phyloP scores from a whole-genome alignment of 2,113 vertebrate species.

The Elephantulus edwardii region DNA sequence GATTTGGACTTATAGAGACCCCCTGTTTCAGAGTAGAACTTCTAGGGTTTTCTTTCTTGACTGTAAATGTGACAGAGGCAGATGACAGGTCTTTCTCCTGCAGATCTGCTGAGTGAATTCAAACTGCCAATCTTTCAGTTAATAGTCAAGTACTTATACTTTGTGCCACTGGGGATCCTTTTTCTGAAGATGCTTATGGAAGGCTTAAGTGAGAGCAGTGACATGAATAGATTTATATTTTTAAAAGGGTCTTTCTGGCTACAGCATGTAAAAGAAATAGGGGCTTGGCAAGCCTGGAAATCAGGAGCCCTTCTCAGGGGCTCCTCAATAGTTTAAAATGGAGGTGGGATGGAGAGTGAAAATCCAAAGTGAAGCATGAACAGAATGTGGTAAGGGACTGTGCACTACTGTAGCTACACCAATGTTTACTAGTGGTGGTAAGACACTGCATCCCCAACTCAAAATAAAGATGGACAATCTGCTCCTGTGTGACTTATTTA shows the following conservation, averaged over 20 bases:
- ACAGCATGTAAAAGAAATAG: neutral
- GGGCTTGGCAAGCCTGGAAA: neutral
- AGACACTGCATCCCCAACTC: no score
- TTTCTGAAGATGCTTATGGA: neutral
- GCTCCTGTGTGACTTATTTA: no score
- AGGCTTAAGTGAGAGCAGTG: neutral
- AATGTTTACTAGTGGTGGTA: neutral
- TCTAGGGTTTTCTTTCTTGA: neutral
- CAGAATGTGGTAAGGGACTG: rapidly evolving
- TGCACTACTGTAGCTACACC: neutral
- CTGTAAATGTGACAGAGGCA: neutral
- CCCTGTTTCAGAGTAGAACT: neutral
- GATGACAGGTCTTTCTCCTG: neutral
- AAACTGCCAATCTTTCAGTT: neutral
- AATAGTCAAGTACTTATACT: neutral
- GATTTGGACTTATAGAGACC: neutral
- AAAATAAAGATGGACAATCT: no score
- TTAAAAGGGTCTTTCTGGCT: neutral
- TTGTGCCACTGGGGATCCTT: neutral
- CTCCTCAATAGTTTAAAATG: neutral
- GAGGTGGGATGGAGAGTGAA: neutral
- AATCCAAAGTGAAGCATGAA: neutral
- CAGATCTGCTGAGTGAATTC: neutral
- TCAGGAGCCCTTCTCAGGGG: neutral
- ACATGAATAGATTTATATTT: neutral